Conservation (phyloP, 2,888 invertebrate species). For the Neuroscelio doddi region DNA sequence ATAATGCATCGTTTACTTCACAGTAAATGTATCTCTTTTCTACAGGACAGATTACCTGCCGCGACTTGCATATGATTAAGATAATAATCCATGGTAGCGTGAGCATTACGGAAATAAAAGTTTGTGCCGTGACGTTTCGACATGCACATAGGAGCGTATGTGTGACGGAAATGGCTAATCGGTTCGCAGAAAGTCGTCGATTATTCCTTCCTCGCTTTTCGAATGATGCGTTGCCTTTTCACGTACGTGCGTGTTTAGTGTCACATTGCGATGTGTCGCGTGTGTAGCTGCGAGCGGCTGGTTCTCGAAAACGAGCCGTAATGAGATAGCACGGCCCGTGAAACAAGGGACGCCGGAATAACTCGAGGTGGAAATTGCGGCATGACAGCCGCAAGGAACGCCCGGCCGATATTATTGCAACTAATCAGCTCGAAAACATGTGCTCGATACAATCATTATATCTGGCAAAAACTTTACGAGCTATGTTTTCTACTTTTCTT, state of each 20-base stretch:
- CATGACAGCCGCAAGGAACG: conserved; percentile 27
- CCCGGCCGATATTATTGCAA: conserved; percentile 23
- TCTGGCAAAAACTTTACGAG: no score
- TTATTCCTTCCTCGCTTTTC: not conserved
- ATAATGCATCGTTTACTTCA: no score
- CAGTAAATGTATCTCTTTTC: no score
- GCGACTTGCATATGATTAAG: conserved; percentile 18
- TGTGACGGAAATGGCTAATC: conserved; percentile 38
- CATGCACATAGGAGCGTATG: not conserved
- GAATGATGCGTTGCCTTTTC: conserved; percentile 24
- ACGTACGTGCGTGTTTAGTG: conserved; percentile 29
- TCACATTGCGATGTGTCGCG: conserved; percentile 36
- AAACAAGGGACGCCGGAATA: conserved; percentile 16
- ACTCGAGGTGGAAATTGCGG: conserved; percentile 32
- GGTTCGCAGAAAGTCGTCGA: conserved; percentile 35
- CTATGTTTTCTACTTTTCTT: no score
- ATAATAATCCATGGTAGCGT: conserved; percentile 9
- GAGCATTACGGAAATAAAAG: conserved; percentile 29
- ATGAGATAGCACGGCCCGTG: conserved; percentile 39
- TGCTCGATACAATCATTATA: no score
- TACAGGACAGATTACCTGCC: not conserved
- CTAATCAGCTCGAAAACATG: no score
- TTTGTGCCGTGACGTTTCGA: no score
- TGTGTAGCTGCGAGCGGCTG: conserved; percentile 10
- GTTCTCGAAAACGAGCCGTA: conserved; percentile 38